phyloP scores from a whole-genome alignment of 2,888 invertebrate genomes.

The Tigriopus californicus region DNA sequence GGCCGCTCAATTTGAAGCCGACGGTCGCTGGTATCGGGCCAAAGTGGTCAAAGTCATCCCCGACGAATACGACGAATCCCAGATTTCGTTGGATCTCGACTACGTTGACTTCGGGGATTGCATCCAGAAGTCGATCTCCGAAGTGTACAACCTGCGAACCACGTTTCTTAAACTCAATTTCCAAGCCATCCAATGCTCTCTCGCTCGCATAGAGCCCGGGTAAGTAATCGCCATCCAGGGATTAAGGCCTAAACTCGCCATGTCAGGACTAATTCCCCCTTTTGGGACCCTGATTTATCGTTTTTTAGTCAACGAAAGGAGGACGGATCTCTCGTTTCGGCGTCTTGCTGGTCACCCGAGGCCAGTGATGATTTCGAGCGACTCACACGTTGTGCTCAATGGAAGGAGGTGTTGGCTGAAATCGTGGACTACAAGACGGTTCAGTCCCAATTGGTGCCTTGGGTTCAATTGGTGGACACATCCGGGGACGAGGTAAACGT shows the following conservation, averaged over 20 bases:
- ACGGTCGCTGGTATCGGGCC: conserved; percentile 54
- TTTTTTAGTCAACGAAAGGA: no score
- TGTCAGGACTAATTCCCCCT: no score
- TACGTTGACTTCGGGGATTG: conserved; percentile 77
- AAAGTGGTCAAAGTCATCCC: conserved; percentile 45
- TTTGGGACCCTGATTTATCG: no score
- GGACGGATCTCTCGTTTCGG: no score
- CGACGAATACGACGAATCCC: conserved; percentile 41
- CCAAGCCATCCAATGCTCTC: conserved; percentile 71
- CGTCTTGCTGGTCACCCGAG: conserved; percentile 24
- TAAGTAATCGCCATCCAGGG: conserved; percentile 22
- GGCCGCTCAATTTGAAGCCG: conserved; percentile 60
- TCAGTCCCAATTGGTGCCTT: no score
- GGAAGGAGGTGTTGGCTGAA: conserved; percentile 57
- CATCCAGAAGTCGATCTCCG: conserved; percentile 42
- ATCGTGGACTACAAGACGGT: conserved; percentile 45
- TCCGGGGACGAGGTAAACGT: no score
- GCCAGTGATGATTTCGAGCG: conserved; percentile 27
- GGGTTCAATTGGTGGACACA: no score
- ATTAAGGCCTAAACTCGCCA: neutral
- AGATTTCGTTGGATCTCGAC: conserved; percentile 47
- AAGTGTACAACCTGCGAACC: conserved; percentile 51
- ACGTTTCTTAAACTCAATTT: conserved; percentile 51
- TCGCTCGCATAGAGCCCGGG: conserved; percentile 48
- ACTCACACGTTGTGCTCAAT: conserved; percentile 35